Conservation (phyloP, 1,140 invertebrate species). For the Meloidogyne hapla region DNA sequence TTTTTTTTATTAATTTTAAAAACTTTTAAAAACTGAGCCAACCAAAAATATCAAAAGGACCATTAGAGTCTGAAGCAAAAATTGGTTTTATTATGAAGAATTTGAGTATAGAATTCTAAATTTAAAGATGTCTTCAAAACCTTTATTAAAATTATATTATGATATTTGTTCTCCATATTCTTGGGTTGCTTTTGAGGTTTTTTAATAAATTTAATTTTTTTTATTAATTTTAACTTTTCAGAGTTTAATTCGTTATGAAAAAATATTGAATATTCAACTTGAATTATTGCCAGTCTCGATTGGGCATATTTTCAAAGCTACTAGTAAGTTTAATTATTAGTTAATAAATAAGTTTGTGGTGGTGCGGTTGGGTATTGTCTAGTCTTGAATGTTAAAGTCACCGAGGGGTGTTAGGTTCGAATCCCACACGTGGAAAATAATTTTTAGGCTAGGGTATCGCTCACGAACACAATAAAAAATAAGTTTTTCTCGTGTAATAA, state of each 20-base stretch:
- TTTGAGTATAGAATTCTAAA: background rate
- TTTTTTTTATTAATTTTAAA: background rate
- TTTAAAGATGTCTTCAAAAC: background rate
- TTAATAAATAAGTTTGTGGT: background rate
- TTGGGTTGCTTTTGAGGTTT: conserved; percentile 21
- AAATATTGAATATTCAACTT: conserved; percentile 11
- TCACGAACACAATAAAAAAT: too few relatives aligned
- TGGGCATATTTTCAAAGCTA: conserved; percentile 3
- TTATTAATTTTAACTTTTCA: background rate
- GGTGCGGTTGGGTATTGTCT: too few relatives aligned
- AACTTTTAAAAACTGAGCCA: too few relatives aligned
- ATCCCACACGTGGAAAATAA: too few relatives aligned
- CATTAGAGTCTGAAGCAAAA: too few relatives aligned
- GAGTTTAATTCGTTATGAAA: conserved; percentile 15
- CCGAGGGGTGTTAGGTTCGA: too few relatives aligned
- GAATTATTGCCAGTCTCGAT: conserved; percentile 19
- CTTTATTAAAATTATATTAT: conserved; percentile 10
- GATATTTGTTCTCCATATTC: conserved; percentile 20
- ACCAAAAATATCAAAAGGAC: too few relatives aligned
- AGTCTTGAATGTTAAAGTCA: too few relatives aligned
- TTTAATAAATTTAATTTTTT: background rate
- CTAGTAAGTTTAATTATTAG: background rate
- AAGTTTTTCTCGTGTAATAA: too few relatives aligned
- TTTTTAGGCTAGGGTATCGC: too few relatives aligned
- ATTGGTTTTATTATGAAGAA: background rate